These are phyloP conservation scores for Atopsyche davidsoni DNA, from an alignment of 1,140 invertebrate species.

Conservation along the genomic window DNA sequence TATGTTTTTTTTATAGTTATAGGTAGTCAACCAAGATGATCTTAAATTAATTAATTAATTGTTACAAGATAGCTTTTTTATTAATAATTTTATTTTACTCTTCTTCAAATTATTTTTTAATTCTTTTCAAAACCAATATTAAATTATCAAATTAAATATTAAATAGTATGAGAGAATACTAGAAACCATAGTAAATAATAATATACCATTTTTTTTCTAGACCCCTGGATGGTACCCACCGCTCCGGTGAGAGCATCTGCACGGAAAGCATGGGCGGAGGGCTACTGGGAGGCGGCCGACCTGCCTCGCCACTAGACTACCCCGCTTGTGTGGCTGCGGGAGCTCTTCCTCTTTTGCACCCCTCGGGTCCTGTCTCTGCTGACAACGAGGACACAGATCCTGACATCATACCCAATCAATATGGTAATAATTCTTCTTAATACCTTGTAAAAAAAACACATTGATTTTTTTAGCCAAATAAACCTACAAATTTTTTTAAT, in stretches of 20 bases:
- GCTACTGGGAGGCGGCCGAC: constrained; percentile 27
- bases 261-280: constrained; percentile 34
- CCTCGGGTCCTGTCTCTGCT: constrained; percentile 32
- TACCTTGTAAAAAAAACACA: background rate
- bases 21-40: too few relatives aligned
- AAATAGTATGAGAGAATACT: too few relatives aligned
- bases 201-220: constrained; percentile 11
- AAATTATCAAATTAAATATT: too few relatives aligned
- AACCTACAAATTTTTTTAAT: background rate
- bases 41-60: too few relatives aligned
- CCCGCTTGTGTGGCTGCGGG: constrained; percentile 27
- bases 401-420: constrained; percentile 78
- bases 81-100: too few relatives aligned
- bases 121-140: too few relatives aligned
- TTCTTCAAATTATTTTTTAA: too few relatives aligned
- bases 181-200: too few relatives aligned
- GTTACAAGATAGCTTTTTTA: too few relatives aligned
- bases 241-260: constrained; percentile 41
- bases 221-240: constrained; percentile 30
- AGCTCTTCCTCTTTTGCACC: constrained; percentile 34
- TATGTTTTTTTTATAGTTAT: too few relatives aligned
- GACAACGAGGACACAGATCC: constrained; percentile 63
- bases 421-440: constrained; percentile 54
- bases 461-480: background rate
- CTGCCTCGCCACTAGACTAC: constrained; percentile 31